A percentile compares a stretch with the other conserved stretches of the same genome.
Evolutionary conservation across 2,113 vertebrate species (phyloP).

Genomic region (Hypomesus transpacificus): DNA sequence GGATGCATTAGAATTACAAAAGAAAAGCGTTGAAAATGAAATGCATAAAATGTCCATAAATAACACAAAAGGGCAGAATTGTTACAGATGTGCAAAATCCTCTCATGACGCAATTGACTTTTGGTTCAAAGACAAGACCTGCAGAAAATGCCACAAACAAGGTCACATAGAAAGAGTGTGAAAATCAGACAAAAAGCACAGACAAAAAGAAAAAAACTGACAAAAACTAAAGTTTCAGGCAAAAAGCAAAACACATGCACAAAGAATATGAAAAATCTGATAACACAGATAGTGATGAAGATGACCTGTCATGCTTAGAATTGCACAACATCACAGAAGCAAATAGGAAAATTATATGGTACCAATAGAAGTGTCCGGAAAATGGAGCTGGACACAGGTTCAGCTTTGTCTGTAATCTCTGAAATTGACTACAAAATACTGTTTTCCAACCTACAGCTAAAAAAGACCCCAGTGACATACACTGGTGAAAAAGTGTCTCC

Average conservation of each 20-base stretch:
- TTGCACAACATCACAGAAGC: constrained; percentile 10
- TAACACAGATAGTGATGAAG: not conserved
- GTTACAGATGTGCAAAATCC: too few relatives aligned
- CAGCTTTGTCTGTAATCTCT: constrained; percentile 25
- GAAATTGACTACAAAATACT: not conserved
- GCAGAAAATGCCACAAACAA: too few relatives aligned
- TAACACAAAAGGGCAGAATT: too few relatives aligned
- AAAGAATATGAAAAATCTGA: not conserved
- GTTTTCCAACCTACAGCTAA: constrained; percentile 10
- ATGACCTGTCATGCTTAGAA: constrained; percentile 12
- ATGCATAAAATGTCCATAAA: too few relatives aligned
- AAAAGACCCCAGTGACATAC: constrained; percentile 10
- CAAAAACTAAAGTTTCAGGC: too few relatives aligned
- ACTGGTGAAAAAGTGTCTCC: constrained; percentile 14
- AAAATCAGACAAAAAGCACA: too few relatives aligned
- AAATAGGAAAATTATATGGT: constrained; percentile 10
- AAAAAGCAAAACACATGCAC: not conserved
- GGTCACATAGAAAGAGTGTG: too few relatives aligned
- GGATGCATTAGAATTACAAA: too few relatives aligned
- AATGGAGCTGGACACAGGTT: constrained; percentile 27
- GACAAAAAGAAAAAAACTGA: too few relatives aligned
- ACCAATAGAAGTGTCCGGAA: constrained; percentile 11
- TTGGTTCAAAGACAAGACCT: too few relatives aligned
- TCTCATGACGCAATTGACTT: too few relatives aligned
- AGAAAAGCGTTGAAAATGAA: too few relatives aligned